Evolutionary conservation across 2,113 vertebrate genomes (phyloP).

Genomic region (Mesocricetus auratus): DNA sequence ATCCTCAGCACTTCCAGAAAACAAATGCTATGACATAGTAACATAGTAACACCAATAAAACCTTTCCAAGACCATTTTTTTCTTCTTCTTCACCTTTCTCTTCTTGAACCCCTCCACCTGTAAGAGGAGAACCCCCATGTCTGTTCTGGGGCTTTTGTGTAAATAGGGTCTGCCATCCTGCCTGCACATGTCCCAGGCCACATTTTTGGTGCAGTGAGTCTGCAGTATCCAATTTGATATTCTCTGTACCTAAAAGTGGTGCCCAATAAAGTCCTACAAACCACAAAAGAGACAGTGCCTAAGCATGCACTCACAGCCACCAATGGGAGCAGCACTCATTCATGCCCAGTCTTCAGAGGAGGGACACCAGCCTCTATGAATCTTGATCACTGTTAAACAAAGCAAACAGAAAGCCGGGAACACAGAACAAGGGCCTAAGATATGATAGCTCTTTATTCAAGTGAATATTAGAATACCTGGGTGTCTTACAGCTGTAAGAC

Average conservation of each 20-base stretch:
- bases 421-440: not conserved
- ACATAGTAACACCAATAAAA: not conserved
- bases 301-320: rapidly evolving
- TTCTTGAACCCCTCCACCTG: not conserved
- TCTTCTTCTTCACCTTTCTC: not conserved
- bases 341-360: not conserved
- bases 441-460: not conserved
- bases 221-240: not conserved
- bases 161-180: no score
- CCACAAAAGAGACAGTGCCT: not conserved
- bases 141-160: not conserved
- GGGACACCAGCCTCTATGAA: not conserved
- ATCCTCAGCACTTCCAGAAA: not conserved
- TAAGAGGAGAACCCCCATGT: not conserved
- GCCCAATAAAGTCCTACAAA: not conserved
- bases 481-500: not conserved
- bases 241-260: not conserved
- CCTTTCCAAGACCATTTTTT: not conserved
- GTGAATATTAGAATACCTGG: not conserved
- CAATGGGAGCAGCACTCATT: not conserved
- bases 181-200: no score
- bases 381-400: not conserved
- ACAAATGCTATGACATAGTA: not conserved
- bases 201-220: not conserved
- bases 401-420: not conserved